Evolutionary conservation across 2,113 vertebrate genomes (phyloP).

Genomic region (Synchiropus splendidus): DNA sequence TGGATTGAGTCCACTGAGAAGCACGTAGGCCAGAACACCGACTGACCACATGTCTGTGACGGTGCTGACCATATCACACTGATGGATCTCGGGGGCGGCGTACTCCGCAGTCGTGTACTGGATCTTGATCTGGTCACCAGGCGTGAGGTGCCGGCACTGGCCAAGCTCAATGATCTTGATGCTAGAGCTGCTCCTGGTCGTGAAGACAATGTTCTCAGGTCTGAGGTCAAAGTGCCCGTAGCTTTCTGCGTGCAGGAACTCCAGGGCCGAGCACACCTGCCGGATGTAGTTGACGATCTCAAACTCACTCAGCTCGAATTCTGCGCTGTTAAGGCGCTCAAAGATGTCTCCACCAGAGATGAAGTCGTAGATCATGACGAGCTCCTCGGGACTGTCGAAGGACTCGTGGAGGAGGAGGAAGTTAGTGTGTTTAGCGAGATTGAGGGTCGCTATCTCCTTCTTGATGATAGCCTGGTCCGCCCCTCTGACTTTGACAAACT

Average conservation of each 20-base stretch:
- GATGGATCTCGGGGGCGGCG: slow-evolving; percentile 92
- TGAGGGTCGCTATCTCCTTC: slow-evolving; percentile 94
- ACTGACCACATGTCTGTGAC: slow-evolving; percentile 98
- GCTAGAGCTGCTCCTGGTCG: slow-evolving; percentile 78
- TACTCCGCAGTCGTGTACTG: slow-evolving; percentile 90
- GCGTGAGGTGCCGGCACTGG: slow-evolving; percentile 84
- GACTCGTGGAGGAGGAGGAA: slow-evolving; percentile 87
- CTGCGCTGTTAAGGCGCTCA: slow-evolving; percentile 79
- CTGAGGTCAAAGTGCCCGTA: slow-evolving; percentile 94
- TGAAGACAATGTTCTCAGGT: slow-evolving; percentile 93
- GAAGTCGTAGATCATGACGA: slow-evolving; percentile 96
- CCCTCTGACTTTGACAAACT: slow-evolving; percentile 95
- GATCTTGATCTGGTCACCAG: slow-evolving; percentile 87
- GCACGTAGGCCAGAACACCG: slow-evolving; percentile 84
- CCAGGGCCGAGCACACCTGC: slow-evolving; percentile 86
- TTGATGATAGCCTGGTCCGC: slow-evolving; percentile 90
- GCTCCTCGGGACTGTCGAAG: slow-evolving; percentile 91
- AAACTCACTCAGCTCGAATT: slow-evolving; percentile 87
- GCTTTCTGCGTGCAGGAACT: slow-evolving; percentile 80
- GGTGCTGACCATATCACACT: slow-evolving; percentile 86
- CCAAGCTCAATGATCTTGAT: slow-evolving; percentile 96
- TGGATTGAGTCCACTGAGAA: slow-evolving; percentile 90
- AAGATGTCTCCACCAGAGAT: slow-evolving; percentile 93
- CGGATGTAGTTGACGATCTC: slow-evolving; percentile 82
- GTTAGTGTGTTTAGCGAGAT: slow-evolving; percentile 79